Evolutionary conservation across 92 coral and sea anemone genomes (phyloP).

Genomic region (Nematostella vectensis): DNA sequence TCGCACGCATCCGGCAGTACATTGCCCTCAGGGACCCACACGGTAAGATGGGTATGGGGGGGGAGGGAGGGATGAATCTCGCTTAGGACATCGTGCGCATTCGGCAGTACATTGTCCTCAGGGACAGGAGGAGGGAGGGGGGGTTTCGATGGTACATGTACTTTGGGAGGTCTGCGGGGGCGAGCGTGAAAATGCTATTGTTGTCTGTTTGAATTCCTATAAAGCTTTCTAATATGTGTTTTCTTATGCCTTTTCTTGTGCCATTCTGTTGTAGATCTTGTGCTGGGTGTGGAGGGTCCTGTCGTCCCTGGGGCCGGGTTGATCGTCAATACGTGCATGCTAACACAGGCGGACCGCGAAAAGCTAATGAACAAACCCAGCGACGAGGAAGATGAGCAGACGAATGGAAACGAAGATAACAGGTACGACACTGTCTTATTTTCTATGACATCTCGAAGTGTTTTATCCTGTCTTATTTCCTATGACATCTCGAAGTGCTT

Average conservation of each 20-base stretch:
- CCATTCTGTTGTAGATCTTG: slow-evolving; percentile 41
- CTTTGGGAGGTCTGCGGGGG: no score
- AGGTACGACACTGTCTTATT: slow-evolving; percentile 4
- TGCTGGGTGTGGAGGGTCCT: slow-evolving; percentile 68
- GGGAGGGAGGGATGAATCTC: slow-evolving; percentile 61
- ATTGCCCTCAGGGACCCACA: slow-evolving; percentile 69
- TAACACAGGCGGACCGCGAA: slow-evolving; percentile 52
- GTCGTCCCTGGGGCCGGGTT: slow-evolving; percentile 51
- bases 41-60: no score
- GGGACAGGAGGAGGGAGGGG: no score
- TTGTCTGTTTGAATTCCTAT: no score
- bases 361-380: slow-evolving; percentile 25
- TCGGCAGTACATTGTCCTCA: slow-evolving; percentile 65
- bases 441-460: no score
- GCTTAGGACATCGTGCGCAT: slow-evolving; percentile 83
- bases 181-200: no score
- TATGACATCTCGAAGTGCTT: no score
- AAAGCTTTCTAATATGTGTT: no score
- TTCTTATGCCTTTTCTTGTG: no score
- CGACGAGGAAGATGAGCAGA: slow-evolving; percentile 25
- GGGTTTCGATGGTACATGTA: no score
- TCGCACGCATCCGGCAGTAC: slow-evolving; percentile 74
- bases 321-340: slow-evolving; percentile 43
- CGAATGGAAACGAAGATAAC: slow-evolving; percentile 5
- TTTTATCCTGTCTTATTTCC: no score